Evolutionary conservation across 2,113 vertebrate genomes (phyloP).

Genomic region (Crocuta crocuta): DNA sequence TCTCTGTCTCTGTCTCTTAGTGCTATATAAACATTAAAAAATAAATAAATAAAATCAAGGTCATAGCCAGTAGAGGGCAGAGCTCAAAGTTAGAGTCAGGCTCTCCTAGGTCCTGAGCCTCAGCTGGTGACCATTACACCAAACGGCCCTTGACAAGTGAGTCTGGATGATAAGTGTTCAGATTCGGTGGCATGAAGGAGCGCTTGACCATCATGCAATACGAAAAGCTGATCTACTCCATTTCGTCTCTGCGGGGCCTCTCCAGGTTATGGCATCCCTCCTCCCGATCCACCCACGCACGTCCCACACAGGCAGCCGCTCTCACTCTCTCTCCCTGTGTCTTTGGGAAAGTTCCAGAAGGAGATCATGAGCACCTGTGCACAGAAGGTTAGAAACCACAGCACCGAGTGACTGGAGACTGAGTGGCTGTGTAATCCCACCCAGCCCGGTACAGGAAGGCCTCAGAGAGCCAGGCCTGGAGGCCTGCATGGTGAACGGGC

Average conservation of each 20-base stretch:
- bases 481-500: background rate
- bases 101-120: background rate
- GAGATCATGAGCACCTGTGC: background rate
- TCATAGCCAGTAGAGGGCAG: background rate
- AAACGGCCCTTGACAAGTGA: background rate
- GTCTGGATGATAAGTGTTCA: background rate
- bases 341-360: background rate
- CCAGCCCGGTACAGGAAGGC: background rate
- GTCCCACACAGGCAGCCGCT: background rate
- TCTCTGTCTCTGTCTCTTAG: too few relatives aligned
- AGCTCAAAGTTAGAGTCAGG: background rate
- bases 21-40: too few relatives aligned
- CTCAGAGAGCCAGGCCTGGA: background rate
- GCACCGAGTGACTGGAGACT: background rate
- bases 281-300: rapidly evolving
- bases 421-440: background rate
- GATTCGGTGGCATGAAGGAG: background rate
- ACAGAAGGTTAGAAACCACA: background rate
- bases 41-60: too few relatives aligned
- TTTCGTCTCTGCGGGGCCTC: background rate
- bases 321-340: background rate
- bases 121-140: background rate
- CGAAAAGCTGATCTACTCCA: background rate
- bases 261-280: background rate
- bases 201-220: background rate